Evolutionary conservation across 2,888 invertebrate genomes (phyloP), one percentile per base, ranked within the genome.

Genomic region (Hartigia nigra): DNA sequence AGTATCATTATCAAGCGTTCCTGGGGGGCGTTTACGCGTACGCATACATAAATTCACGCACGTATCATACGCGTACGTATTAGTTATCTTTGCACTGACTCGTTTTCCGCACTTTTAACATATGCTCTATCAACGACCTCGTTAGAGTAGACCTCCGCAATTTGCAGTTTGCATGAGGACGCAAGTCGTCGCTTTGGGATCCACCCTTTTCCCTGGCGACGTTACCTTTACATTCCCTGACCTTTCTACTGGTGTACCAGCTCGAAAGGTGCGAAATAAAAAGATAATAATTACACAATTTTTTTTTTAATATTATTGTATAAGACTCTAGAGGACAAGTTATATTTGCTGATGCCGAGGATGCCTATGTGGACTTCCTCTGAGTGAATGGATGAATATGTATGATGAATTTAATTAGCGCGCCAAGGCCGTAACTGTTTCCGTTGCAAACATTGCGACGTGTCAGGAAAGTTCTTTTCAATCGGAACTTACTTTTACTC

Each of bases 391-490:
- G 85, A 88, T 89, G 87, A 89, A 89, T 89, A 89, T 89, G 86
- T 87, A 89, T 89, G 84, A 77, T 82, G 88, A 86, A 88, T 88
- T 83, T 85, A 87, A 88, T 88, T 88, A 87, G 83, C 86, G 82
- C 87, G 87, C 88, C 89, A 89, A 89, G 89, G 89, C 83, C 88
- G 86, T 85, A 87, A 88, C 85, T 87, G 86, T 88, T 87, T 87
- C 84, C 86, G 82, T 85, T 81, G 80, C 82, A 82, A 81, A 80
- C 80, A 69, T 34, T 34, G 32, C 72, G 72, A 32, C 23, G 9
- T 12, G 72, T 12, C 31, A 23, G 32, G 72, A 31, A 14, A 72
- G 12, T 31, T 72, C 12, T 32, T n/a, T 34, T 72, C 72, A 23
- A 55, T 14, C 55, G 55, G 55, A 55, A 55, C 55, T 55, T 23